A percentile compares a stretch with the other conserved stretches of the same genome.
phyloP scores from a whole-genome alignment of 1,140 invertebrate genomes.

The Copidosoma floridanum region DNA sequence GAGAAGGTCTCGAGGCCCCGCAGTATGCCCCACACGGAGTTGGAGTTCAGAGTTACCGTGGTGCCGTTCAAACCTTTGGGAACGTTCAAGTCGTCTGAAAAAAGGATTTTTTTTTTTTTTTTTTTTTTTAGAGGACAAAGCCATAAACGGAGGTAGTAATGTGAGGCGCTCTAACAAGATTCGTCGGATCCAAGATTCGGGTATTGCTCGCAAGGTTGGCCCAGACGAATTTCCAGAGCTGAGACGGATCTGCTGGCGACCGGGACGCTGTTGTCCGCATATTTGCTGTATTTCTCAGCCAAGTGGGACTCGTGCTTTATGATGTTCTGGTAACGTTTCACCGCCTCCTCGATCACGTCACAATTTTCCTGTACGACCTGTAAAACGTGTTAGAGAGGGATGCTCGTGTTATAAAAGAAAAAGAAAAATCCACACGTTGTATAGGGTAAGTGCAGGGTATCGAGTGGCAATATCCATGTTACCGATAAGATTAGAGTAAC shows the following conservation, averaged over 20 bases:
- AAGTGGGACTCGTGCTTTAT: conserved; percentile 43
- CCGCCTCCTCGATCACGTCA: conserved; percentile 59
- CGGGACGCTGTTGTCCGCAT: conserved; percentile 48
- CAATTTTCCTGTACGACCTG: conserved; percentile 52
- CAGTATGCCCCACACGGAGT: conserved; percentile 74
- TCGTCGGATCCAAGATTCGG: conserved; percentile 71
- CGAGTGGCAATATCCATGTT: no score
- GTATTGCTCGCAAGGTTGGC: conserved; percentile 44
- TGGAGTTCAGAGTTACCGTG: conserved; percentile 46
- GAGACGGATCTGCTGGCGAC: conserved; percentile 53
- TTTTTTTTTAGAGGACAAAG: no score
- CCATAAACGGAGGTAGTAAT: conserved; percentile 34
- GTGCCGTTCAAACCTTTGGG: conserved; percentile 14
- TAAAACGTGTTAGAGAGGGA: no score
- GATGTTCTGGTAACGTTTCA: conserved; percentile 58
- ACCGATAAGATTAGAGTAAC: no score
- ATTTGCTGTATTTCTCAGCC: conserved; percentile 35
- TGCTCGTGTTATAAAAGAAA: no score
- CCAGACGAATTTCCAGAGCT: conserved; percentile 48
- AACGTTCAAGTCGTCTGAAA: conserved; percentile 3
- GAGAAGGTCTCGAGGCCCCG: conserved; percentile 78
- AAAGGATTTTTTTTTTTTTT: no score
- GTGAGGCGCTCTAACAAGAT: conserved; percentile 71
- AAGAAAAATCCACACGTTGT: no score
- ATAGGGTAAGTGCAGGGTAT: no score